Evolutionary conservation across 2,113 vertebrate genomes (phyloP).

Genomic region (Amphilophus citrinellus): DNA sequence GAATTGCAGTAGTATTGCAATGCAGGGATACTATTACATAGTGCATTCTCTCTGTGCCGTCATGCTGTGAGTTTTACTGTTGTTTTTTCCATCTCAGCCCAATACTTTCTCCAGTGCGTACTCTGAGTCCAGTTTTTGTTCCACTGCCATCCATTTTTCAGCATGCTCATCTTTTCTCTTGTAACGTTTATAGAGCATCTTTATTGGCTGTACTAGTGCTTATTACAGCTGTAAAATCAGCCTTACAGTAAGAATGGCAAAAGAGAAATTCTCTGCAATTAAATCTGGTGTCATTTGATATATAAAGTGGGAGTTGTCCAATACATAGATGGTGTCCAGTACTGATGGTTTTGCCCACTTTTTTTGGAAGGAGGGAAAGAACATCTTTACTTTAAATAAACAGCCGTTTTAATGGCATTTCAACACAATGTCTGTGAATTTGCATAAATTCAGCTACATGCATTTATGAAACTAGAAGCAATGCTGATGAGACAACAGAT

Average conservation of each 20-base stretch:
- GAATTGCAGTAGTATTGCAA: background rate
- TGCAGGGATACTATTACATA: background rate
- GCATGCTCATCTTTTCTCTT: background rate
- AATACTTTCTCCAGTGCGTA: constrained; percentile 31
- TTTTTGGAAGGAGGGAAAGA: background rate
- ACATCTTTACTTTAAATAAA: background rate
- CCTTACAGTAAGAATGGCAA: background rate
- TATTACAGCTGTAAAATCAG: background rate
- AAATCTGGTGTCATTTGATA: background rate
- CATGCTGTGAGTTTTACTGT: constrained; percentile 36
- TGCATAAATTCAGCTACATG: background rate
- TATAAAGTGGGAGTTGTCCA: constrained; percentile 1
- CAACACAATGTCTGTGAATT: background rate
- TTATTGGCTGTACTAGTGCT: background rate
- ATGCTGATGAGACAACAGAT: background rate
- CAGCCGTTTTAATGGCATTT: background rate
- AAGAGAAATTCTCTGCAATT: background rate
- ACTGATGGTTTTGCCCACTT: background rate
- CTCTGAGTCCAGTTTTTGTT: constrained; percentile 13
- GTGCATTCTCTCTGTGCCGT: constrained; percentile 16
- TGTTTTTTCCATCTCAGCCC: constrained; percentile 15
- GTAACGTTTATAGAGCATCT: background rate
- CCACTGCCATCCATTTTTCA: constrained; percentile 33
- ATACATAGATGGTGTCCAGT: background rate
- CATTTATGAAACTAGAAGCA: background rate